Percentiles rank a stretch among this genome's conserved stretches.
Evolutionary conservation across 2,888 invertebrate genomes (phyloP).

Genomic region (Tachystola acroxantha): DNA sequence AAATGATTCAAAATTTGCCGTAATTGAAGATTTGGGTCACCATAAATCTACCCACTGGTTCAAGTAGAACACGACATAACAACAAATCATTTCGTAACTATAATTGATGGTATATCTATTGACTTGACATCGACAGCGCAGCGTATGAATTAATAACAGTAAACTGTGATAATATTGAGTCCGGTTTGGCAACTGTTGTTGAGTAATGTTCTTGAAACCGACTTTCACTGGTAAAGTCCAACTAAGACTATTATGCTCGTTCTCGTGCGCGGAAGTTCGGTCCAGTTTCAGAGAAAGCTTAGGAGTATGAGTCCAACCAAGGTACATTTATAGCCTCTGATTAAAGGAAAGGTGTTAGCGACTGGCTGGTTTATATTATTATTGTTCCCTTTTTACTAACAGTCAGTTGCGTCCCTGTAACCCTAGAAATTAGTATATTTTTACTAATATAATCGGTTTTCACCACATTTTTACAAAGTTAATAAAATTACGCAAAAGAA

Average conservation of each 20-base stretch:
- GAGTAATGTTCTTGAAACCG: conserved; percentile 33
- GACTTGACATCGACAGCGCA: conserved; percentile 1
- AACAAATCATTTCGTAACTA: conserved; percentile 4
- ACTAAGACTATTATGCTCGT: conserved; percentile 33
- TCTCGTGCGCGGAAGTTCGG: conserved; percentile 38
- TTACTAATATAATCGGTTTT: no score
- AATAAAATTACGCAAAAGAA: no score
- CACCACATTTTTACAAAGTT: no score
- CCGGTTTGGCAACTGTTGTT: conserved; percentile 34
- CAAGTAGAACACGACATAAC: background rate
- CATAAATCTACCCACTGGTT: no score
- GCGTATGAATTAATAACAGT: conserved; percentile 17
- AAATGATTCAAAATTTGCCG: no score
- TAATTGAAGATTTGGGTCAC: no score
- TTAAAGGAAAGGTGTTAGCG: conserved; percentile 9
- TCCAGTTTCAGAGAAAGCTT: conserved; percentile 61
- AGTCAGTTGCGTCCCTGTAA: no score
- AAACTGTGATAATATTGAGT: conserved; percentile 22
- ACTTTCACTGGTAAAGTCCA: conserved; percentile 57
- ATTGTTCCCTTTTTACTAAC: no score
- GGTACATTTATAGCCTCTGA: background rate
- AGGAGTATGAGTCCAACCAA: conserved; percentile 12
- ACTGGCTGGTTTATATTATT: background rate
- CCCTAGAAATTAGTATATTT: no score
- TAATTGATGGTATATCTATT: conserved; percentile 12